These are phyloP conservation scores for Bombus waltoni DNA, from an alignment of 1,140 invertebrate species.

Conservation along the genomic window DNA sequence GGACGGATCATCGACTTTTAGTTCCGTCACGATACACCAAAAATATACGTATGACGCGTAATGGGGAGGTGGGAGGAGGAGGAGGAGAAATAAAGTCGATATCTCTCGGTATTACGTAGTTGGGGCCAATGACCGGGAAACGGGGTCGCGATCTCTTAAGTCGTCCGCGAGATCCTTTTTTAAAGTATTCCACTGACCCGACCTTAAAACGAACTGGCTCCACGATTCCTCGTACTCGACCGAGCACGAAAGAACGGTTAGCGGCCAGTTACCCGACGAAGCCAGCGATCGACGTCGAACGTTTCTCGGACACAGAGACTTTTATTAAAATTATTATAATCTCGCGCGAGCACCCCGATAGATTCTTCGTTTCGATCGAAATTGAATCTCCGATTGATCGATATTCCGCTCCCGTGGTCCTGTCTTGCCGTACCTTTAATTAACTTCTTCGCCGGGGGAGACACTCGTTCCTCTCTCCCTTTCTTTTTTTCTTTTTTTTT, in stretches of 20 bases:
- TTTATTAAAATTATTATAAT: slow-evolving; percentile 78
- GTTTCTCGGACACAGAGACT: neutral
- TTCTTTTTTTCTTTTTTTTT: too few species aligned
- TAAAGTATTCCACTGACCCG: slow-evolving; percentile 22
- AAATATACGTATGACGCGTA: neutral
- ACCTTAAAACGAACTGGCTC: neutral
- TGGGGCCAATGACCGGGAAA: neutral
- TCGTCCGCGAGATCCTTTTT: slow-evolving; percentile 3
- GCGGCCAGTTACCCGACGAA: neutral
- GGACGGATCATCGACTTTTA: neutral
- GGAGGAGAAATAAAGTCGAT: neutral
- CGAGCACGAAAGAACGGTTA: neutral
- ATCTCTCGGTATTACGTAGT: too few species aligned
- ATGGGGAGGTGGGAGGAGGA: too few species aligned
- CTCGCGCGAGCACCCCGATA: slow-evolving; percentile 1
- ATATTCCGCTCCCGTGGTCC: slow-evolving; percentile 36
- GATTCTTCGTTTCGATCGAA: slow-evolving; percentile 36
- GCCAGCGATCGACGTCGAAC: neutral
- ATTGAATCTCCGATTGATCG: slow-evolving; percentile 52
- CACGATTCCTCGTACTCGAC: neutral
- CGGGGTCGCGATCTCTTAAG: neutral
- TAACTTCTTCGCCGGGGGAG: slow-evolving; percentile 19
- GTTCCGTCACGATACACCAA: neutral
- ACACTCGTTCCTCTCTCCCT: too few species aligned
- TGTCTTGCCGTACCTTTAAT: slow-evolving; percentile 30